These are phyloP conservation scores for Tokudaia tokunoshimensis DNA, from an alignment of 2,797 vertebrate species.

Conservation along the genomic window DNA sequence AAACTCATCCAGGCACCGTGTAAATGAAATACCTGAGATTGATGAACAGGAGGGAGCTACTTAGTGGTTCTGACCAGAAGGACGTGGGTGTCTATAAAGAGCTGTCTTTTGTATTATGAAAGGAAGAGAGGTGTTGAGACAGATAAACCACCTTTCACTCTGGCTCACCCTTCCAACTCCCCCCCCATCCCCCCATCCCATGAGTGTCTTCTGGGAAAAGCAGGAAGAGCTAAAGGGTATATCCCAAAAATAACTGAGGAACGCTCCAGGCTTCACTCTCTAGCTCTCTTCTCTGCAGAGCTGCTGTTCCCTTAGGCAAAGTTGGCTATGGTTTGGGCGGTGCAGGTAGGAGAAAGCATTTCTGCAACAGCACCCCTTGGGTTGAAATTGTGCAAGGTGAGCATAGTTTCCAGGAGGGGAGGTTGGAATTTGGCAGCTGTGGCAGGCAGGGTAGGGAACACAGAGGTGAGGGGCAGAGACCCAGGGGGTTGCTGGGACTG, in stretches of 20 bases:
- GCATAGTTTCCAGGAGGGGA: neutral
- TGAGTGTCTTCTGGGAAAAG: neutral
- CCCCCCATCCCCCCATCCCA: neutral
- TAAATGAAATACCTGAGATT: neutral
- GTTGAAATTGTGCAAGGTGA: neutral
- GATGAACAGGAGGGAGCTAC: too few relatives aligned
- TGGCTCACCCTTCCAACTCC: neutral
- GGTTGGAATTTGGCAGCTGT: neutral
- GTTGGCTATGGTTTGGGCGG: neutral
- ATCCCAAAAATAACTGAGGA: conserved; percentile 71
- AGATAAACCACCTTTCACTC: conserved; percentile 4
- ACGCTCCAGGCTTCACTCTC: neutral
- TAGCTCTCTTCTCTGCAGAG: neutral
- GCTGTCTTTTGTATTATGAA: conserved; percentile 6
- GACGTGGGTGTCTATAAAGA: neutral
- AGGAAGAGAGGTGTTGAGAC: neutral
- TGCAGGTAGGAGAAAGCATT: neutral
- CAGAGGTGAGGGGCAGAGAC: neutral
- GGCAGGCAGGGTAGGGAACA: neutral
- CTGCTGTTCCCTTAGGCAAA: neutral
- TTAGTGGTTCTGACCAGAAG: neutral
- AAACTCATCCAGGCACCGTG: neutral
- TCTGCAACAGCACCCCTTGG: neutral
- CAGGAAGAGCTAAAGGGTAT: conserved; percentile 26
- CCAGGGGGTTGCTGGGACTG: neutral